Base-by-base conservation (phyloP, 2,888 invertebrate genomes). In the Maniola hyperantus region DNA sequence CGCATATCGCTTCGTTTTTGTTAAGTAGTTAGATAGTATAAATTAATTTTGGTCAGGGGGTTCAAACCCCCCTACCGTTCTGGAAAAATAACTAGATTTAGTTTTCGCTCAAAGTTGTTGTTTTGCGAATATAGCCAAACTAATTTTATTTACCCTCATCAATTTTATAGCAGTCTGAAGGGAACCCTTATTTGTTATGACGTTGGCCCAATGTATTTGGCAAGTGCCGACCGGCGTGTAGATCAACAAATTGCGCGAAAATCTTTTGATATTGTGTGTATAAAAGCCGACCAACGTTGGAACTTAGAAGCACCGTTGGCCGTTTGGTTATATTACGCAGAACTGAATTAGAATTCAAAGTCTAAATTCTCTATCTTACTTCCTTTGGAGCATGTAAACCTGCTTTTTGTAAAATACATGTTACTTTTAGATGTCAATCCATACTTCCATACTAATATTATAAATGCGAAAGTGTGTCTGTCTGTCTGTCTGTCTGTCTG, bases 1-100 rank as follows among this genome's bases (percentile, higher is more conserved):
- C 77, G 79, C 79, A 80, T 78, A 75, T 77, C 77, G 82, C 82
- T 81, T 79, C 74, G 75, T 77, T 75, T 79, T 76, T 76, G 65
- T 83, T 80, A 84, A 82, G 80, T 86, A 85, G 84, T 85, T 87
- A 87, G 86, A 84, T 88, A 86, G 84, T 80, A 72, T 57, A 61
- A 84, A 88, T 85, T 81, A 82, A 83, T 84, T 75, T 79, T 78
- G 77, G 78, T 46, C 46, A 58, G 73, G 33, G 13, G 46, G 64
- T 13, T 61, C 34, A 58, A 39, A 55, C 50, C 64, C 57, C 57
- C 57, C 50, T 18, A 4, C 50, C 51, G 11, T 20, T 51, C 50
- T 50, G 36, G 50, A 34, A 20, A 39, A 51, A 13, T 39, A 20
- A 50, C 13, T 20, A 39, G 46, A 61, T 36, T 51, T 48, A 61